Evolutionary conservation across 2,888 invertebrate species (phyloP), one percentile per base, ranked within the genome.

Genomic region (Cyclophora punctaria): DNA sequence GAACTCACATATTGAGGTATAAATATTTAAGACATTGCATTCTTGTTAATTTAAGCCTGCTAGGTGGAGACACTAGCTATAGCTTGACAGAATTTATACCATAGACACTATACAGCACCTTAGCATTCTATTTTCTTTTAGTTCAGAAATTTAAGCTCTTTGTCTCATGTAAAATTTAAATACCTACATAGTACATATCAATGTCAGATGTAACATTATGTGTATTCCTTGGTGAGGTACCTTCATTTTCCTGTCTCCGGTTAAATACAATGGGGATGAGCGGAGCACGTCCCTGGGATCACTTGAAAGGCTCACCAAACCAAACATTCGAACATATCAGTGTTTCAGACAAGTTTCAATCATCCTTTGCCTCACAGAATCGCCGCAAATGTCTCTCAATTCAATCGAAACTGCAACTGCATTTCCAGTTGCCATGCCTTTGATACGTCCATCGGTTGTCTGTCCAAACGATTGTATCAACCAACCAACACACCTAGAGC

Each of bases 401-500:
- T 82, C 83, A 85, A 86, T 86, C 82, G 78, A 72, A 81, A 80
- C 80, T 80, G 83, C 83, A 81, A 83, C 83, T 85, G 86, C 84
- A 83, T 83, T 81, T 81, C 75, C 80, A 81, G 80, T 78, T 78
- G 77, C 79, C 70, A 74, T 69, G 77, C 83, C 86, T 87, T 87
- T 87, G 85, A 87, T 84, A 80, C 82, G 84, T 86, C 87, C 86
- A 82, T 85, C 87, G 83, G 73, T 83, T 87, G 87, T 87, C 87
- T 83, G 81, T 84, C 83, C 76, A 73, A 78, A 81, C 81, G 82
- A 85, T 83, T 85, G 83, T 81, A 69, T 69, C 73, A 69, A 67
- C 67, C 66, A 63, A 64, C 85, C 83, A 75, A 51, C 44, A 47
- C 46, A 66, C 50, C 63, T 43, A 66, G 86, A 80, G 63, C 79